Conservation (phyloP, 2,113 vertebrate species). For the Antechinus stuartii region DNA sequence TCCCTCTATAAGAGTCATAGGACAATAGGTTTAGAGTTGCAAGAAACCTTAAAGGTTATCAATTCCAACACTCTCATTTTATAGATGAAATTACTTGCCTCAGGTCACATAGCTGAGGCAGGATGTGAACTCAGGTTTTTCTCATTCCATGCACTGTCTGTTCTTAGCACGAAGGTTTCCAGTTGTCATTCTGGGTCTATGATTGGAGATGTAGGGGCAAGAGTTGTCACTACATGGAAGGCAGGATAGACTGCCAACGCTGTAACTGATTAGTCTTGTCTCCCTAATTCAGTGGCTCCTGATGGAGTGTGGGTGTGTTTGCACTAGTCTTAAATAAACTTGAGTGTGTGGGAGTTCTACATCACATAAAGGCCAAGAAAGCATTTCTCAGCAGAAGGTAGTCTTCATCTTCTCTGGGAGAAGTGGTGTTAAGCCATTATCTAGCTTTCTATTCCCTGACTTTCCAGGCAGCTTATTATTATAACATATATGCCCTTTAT, state of each 20-base stretch:
- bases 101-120: background rate
- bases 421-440: background rate
- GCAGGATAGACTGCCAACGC: background rate
- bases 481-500: background rate
- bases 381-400: background rate
- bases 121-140: background rate
- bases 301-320: background rate
- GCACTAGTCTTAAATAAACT: conserved; percentile 11
- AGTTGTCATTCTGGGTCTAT: background rate
- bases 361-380: background rate
- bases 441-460: background rate
- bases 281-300: background rate
- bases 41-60: background rate
- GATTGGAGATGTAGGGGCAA: background rate
- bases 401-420: background rate
- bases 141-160: background rate
- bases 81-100: background rate
- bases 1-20: background rate
- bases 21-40: background rate
- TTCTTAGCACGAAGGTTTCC: background rate
- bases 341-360: background rate
- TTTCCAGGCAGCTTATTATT: background rate
- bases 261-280: background rate
- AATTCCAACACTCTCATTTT: background rate
- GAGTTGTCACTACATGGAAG: background rate